Evolutionary conservation across 2,113 vertebrate genomes (phyloP).

Genomic region (Labeo rohita): DNA sequence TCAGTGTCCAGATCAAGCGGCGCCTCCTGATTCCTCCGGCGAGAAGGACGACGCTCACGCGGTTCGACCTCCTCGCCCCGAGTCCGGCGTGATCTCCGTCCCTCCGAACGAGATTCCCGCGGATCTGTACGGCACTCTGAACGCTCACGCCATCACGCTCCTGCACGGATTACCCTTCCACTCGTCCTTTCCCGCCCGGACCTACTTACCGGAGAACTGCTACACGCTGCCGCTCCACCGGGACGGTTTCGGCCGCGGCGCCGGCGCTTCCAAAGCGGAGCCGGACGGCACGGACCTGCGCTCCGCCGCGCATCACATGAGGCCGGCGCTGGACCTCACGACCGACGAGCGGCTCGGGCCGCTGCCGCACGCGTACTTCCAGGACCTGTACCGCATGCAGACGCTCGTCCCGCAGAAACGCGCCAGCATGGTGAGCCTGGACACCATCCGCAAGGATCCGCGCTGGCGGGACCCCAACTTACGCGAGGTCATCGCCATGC

Average conservation of each 20-base stretch:
- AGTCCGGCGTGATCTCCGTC: slow-evolving; percentile 26
- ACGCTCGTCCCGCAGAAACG: slow-evolving; percentile 89
- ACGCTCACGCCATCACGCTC: slow-evolving; percentile 40
- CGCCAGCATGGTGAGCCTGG: slow-evolving; percentile 91
- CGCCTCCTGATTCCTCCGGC: background rate
- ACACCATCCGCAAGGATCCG: slow-evolving; percentile 91
- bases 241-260: slow-evolving; percentile 72
- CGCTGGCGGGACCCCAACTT: slow-evolving; percentile 95
- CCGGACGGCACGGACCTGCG: slow-evolving; percentile 66
- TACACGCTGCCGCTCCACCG: slow-evolving; percentile 78
- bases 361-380: slow-evolving; percentile 84
- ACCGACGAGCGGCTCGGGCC: slow-evolving; percentile 81
- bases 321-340: slow-evolving; percentile 75
- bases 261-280: slow-evolving; percentile 58
- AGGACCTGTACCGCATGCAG: slow-evolving; percentile 76
- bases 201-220: slow-evolving; percentile 73
- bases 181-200: slow-evolving; percentile 69
- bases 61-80: slow-evolving; percentile 9
- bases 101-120: background rate
- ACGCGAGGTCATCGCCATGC: slow-evolving; percentile 92
- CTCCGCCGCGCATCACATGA: slow-evolving; percentile 66
- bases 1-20: slow-evolving; percentile 23
- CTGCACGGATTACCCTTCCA: slow-evolving; percentile 44
- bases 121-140: slow-evolving; percentile 35
- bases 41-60: slow-evolving; percentile 34